Evolutionary conservation across 2,113 vertebrate genomes (phyloP), one percentile per base, ranked within the genome.

Genomic region (Pomatorhinus ruficollis): DNA sequence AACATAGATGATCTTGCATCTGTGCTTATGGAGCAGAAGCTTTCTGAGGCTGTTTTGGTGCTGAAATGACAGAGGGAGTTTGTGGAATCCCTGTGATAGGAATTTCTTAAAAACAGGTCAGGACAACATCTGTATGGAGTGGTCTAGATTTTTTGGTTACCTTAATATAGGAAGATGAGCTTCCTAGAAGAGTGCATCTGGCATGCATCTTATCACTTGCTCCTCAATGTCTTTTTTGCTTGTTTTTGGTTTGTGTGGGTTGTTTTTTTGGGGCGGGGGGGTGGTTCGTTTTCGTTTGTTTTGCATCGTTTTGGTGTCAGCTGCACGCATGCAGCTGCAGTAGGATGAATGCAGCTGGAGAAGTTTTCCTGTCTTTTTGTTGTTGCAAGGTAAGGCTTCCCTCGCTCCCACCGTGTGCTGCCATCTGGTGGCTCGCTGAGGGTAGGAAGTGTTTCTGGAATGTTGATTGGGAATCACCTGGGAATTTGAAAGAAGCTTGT

Each of bases 161-260:
- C 2, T 25, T 65, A 12, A 6, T 53, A 15, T 6, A 50, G 30
- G 47, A 78, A 56, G 40, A 23, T 47, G 16, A 53, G 64, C 21
- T 4, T 84, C 17, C 10, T 47, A 19, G 8, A 80, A 4, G 7
- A 44, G 17, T 39, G 8, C 3, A 23, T 85, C 44, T 72, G 39
- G 11, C 9, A 11, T 54, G 11, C 14, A 20, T 56, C 30, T 79
- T 87, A 44, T 82, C 37, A 45, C 11, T 14, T 0, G 17, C 5
- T 8, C 7, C 6, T 66, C 42, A 22, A 0, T 6, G 15, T 68
- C 3, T 17, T 64, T 50, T 44, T 50, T 28, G 3, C 44, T 54
- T 63, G 13, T 19, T 87, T 79, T 49, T 49, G 14, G 13, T 30
- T 30, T 79, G 12, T 49, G 50, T 19, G 5, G 0, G 44, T 44